Conservation (phyloP, 2,797 vertebrate genomes). For the Sebastes alutus region DNA sequence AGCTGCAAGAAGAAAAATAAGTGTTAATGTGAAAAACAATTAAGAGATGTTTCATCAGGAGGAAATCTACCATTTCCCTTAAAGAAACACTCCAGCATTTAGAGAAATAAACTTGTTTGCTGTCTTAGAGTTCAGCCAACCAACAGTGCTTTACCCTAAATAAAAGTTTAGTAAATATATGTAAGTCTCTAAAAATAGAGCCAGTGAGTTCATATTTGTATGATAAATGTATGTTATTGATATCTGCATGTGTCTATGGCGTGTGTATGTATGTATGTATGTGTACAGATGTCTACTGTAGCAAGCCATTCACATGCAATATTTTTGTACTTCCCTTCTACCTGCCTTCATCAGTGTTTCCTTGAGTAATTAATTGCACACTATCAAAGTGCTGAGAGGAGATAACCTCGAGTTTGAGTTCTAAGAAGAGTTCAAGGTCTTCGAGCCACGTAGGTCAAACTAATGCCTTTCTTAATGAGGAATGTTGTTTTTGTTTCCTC, state of each 20-base stretch:
- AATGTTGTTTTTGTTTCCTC: conserved; percentile 53
- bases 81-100: background rate
- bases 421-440: background rate
- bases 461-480: conserved; percentile 22
- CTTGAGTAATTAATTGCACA: background rate
- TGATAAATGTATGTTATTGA: background rate
- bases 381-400: background rate
- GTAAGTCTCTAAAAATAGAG: background rate
- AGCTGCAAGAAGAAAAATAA: background rate
- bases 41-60: background rate
- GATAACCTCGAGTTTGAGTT: background rate
- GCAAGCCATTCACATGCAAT: background rate
- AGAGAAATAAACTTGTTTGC: background rate
- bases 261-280: background rate
- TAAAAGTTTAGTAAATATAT: background rate
- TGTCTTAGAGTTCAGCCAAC: background rate
- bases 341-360: background rate
- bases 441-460: conserved; percentile 15
- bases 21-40: background rate
- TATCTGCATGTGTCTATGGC: background rate
- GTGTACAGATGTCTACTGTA: background rate
- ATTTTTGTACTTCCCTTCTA: background rate
- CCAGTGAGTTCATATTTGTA: background rate
- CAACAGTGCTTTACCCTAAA: background rate
- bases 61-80: conserved; percentile 8